Evolutionary conservation across 2,113 vertebrate genomes (phyloP), one percentile per base, ranked within the genome.

Genomic region (Poeciliopsis retropinna): DNA sequence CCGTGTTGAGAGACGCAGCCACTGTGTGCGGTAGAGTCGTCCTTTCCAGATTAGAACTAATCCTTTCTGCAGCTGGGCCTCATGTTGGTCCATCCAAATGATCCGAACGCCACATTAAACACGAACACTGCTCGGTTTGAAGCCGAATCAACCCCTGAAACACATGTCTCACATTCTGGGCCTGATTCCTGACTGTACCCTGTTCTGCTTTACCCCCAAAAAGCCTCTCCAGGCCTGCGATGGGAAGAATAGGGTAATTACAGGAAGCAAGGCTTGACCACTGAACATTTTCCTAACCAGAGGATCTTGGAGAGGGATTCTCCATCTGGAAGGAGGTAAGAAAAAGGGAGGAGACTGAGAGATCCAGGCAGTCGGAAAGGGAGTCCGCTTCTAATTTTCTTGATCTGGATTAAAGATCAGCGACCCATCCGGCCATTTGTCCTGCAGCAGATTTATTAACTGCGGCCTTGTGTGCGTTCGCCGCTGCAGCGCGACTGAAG

Each of bases 191-290:
- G 17, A 22, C 67, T 78, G 78, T 10, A 72, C 41, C 72, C 70
- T 78, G 44, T 54, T 69, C 71, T 72, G 34, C 76, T 85, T 73
- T 86, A 66, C 78, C 68, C 79, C 2, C 34, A 37, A 11, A 37
- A 37, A 64, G 78, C 87, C 79, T 84, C 85, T 85, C 76, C 76
- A 85, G 76, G 73, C 82, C 74, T 63, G 80, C 87, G 89, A 92
- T 82, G 80, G 69, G 80, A 90, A 90, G 88, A 90, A 89, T 87
- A 75, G 79, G 82, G 81, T 92, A 89, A 92, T 92, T 92, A 91
- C 90, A 92, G 92, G 91, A 93, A 92, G 87, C 84, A 73, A 60
- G 60, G 75, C 75, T 75, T 11, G 30, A 88, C 90, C 86, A 13
- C 85, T 84, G 78, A 88, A 87, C 80, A 88, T 90, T 92, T 89